These are phyloP conservation scores for Vesta saturnalis DNA, from an alignment of 2,888 invertebrate species.

Conservation along the genomic window DNA sequence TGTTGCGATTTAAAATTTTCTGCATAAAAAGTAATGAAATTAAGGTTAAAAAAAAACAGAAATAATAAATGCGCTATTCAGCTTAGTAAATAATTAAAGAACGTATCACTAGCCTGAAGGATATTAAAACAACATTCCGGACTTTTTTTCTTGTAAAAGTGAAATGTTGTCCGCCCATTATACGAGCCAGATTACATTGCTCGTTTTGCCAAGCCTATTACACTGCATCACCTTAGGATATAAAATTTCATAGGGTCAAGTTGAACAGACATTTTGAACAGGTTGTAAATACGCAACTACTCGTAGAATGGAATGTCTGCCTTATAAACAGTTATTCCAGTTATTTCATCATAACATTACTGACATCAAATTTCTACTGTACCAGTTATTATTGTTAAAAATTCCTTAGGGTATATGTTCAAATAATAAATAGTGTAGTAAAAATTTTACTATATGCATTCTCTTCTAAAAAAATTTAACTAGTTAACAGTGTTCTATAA, in stretches of 20 bases:
- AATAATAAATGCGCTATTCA: not conserved
- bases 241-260: constrained; percentile 43
- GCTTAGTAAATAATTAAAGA: constrained; percentile 7
- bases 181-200: constrained; percentile 15
- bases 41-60: not conserved
- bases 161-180: constrained; percentile 16
- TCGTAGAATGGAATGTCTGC: constrained; percentile 36
- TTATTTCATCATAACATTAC: constrained; percentile 41
- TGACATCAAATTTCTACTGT: constrained; percentile 26
- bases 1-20: no score
- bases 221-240: constrained; percentile 28
- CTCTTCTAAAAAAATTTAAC: no score
- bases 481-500: no score
- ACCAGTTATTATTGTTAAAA: constrained; percentile 22
- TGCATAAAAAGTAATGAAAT: not conserved
- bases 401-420: constrained; percentile 23
- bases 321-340: constrained; percentile 43
- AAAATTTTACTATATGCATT: no score
- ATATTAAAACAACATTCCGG: constrained; percentile 15
- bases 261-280: constrained; percentile 29
- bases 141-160: constrained; percentile 15
- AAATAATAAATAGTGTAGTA: no score
- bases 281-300: constrained; percentile 36
- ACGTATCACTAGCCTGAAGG: constrained; percentile 6
- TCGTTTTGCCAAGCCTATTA: constrained; percentile 16